Conservation (phyloP, 2,888 invertebrate species). For the Romanomermis culicivorax region DNA sequence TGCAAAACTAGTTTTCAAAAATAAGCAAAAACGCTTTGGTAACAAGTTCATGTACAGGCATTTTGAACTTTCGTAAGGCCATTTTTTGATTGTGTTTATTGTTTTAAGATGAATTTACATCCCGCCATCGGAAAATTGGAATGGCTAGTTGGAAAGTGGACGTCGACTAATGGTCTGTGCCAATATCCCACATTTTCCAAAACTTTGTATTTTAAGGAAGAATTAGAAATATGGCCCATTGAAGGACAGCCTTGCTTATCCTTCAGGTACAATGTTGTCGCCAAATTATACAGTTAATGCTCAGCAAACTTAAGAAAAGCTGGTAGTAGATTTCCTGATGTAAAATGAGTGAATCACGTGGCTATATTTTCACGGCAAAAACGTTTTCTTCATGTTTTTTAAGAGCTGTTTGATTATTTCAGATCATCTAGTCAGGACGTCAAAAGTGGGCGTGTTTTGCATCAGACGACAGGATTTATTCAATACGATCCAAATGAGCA, state of each 20-base stretch:
- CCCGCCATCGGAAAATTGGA: neutral
- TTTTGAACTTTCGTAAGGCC: too few species aligned
- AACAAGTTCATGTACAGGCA: too few species aligned
- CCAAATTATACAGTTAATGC: neutral
- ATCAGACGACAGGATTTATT: neutral
- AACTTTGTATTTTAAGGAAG: neutral
- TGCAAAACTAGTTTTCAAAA: too few species aligned
- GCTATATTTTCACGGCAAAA: too few species aligned
- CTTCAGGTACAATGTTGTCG: neutral
- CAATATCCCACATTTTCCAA: constrained; percentile 3
- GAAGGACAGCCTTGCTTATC: neutral
- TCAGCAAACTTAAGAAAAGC: too few species aligned
- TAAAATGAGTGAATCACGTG: too few species aligned
- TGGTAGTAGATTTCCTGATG: too few species aligned
- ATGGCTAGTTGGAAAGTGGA: neutral
- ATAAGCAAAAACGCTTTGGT: too few species aligned
- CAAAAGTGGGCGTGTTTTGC: neutral
- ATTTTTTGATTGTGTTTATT: too few species aligned
- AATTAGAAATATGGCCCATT: neutral
- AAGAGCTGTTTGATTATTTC: neutral
- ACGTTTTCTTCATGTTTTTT: too few species aligned
- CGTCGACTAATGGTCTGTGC: neutral
- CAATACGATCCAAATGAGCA: neutral
- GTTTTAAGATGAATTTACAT: neutral
- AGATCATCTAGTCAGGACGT: neutral